phyloP scores from a whole-genome alignment of 2,113 vertebrate species.

The Chlamydotis undulata region DNA sequence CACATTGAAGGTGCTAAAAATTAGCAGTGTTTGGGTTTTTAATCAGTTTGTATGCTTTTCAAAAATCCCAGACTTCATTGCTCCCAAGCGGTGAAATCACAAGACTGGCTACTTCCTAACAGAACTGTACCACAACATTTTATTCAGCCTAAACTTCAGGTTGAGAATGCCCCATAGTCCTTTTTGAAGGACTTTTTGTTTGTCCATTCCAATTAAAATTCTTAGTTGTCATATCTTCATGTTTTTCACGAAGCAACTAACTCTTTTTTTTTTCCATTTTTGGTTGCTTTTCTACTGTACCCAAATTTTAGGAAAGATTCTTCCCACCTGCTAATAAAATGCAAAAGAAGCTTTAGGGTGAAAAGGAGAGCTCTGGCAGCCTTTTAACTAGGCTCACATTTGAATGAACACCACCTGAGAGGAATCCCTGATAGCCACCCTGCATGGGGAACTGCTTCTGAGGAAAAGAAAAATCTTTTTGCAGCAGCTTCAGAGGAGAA shows the following conservation, averaged over 20 bases:
- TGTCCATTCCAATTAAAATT: not conserved
- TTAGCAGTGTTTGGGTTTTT: not conserved
- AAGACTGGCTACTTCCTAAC: not conserved
- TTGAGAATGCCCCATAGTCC: not conserved
- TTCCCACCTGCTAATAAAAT: not conserved
- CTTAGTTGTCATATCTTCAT: not conserved
- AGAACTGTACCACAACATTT: not conserved
- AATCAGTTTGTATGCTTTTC: not conserved
- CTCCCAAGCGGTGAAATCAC: not conserved
- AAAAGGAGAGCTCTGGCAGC: not conserved
- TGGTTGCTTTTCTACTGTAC: slow-evolving; percentile 2
- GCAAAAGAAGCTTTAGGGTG: not conserved
- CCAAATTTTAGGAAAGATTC: slow-evolving; percentile 11
- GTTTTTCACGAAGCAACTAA: not conserved
- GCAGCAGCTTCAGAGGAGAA: not conserved
- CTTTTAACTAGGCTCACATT: not conserved
- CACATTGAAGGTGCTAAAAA: not conserved
- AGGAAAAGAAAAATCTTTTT: not conserved
- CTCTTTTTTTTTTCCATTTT: not conserved
- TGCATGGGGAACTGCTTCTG: not conserved
- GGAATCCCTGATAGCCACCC: not conserved
- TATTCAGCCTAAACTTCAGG: not conserved
- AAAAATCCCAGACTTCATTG: not conserved
- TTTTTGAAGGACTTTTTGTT: not conserved
- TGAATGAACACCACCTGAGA: not conserved